Conservation (phyloP, 2,113 vertebrate species). For the Perccottus glenii region DNA sequence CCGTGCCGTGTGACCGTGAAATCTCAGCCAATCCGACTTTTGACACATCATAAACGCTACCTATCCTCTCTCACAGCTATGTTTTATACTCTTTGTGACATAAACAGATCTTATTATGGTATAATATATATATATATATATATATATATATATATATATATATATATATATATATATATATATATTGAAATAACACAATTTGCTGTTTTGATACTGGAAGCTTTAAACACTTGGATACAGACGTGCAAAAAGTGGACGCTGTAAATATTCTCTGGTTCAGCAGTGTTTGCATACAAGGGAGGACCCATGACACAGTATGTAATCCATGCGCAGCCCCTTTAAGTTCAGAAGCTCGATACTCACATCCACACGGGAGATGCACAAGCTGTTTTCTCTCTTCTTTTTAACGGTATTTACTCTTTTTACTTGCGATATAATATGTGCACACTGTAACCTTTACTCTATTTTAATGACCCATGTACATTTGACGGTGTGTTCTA, state of each 20-base stretch:
- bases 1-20: constrained; percentile 1
- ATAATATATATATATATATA: constrained; percentile 46
- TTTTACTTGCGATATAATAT: constrained; percentile 22
- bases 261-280: constrained; percentile 71
- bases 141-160: constrained; percentile 60
- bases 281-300: constrained; percentile 48
- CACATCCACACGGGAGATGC: constrained; percentile 23
- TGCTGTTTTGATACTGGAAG: constrained; percentile 80
- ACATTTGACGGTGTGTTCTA: constrained; percentile 72
- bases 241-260: constrained; percentile 43
- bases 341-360: constrained; percentile 53
- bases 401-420: constrained; percentile 31
- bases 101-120: constrained; percentile 55
- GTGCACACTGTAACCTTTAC: constrained; percentile 34
- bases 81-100: constrained; percentile 72
- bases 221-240: constrained; percentile 70
- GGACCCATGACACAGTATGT: constrained; percentile 44
- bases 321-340: constrained; percentile 60
- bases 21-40: constrained; percentile 45
- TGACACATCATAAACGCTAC: constrained; percentile 62
- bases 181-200: constrained; percentile 66
- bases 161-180: constrained; percentile 31
- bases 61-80: constrained; percentile 63
- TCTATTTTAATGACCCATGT: constrained; percentile 57
- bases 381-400: constrained; percentile 33